Base-by-base conservation (phyloP, 1,140 invertebrate species). In the Scaptodrosophila lebanonensis region DNA sequence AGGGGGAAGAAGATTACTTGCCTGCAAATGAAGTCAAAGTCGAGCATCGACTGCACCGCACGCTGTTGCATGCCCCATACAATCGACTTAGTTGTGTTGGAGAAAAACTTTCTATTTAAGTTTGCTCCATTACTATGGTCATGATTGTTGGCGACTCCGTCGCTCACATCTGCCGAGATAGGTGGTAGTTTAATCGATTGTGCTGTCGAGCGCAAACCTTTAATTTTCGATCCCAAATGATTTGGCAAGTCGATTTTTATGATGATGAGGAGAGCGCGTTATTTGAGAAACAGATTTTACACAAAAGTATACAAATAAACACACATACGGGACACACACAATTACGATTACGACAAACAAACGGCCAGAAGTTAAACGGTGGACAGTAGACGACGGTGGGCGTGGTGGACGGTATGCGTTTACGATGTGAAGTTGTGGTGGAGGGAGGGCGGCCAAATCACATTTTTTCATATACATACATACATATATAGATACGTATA, bases 51-150 rank as follows among this genome's bases (percentile, higher is more conserved):
- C 88, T 99, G 98, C 18, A 99, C 97, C n/a, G 98, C 98, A 57
- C 97, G 89, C 8, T 94, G 95, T 89, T 99, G 98, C 96, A 99
- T 99, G 33, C 98, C 98, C 98, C 98, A 99, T 17, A 99, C 93
- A 72, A 99, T 98, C 5, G 97, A 92, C 87, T 96, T 96, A 0
- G 98, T 99, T 52, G 91, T 90, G 40, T 91, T 91, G 1, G 90
- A 93, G 88, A 99, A 99, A 27, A 97, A 87, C 73, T 90, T 88
- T 50, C 85, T 56, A 16, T 66, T 82, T 40, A 62, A 47, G 27
- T 57, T 83, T 8, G 68, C 45, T 25, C 69, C 66, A 50, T 77
- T 83, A 45, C 68, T 73, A 13, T 59, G 65, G 43, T 60, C 43
- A 36, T 51, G 36, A 29, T 48, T 45, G 17, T 50, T 60, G 33